Base-by-base conservation (phyloP, 2,113 vertebrate species). In the Rhipidura dahli region DNA sequence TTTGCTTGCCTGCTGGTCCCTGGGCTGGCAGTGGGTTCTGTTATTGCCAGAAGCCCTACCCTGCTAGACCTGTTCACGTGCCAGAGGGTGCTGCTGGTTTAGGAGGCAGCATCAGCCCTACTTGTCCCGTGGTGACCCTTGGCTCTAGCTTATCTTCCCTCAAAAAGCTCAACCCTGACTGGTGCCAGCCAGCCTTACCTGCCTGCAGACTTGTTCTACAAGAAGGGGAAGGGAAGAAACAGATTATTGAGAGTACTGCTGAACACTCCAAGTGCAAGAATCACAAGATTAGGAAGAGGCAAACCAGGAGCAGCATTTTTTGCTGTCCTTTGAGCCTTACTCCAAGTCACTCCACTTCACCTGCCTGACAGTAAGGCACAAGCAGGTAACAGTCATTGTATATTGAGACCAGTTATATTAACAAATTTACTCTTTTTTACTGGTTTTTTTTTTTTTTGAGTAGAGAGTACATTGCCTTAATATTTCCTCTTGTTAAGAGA, bases 131-230 rank as follows among this genome's bases (percentile, higher is more conserved):
- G 6, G 6, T 66, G 7, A 44, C 13, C 33, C 10, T 28, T n/a
- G 44, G 15, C 11, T 89, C 22, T 47, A 20, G 5, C 13, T 59
- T 72, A 10, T 30, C 49, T 51, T 73, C 4, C 27, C 7, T 57
- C n/a, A 16, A 31, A 51, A 8, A 66, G 7, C 50, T 65, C 37
- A 21, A 13, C 8, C 24, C 13, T 66, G 16, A n/a, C 6, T 5
- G 15, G 6, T 39, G 11, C 30, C 37, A 33, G 15, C 20, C 33
- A 76, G 15, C 6, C 17, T 54, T 31, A 56, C 3, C 15, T 79
- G 7, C 15, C 33, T 49, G 8, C 19, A 79, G 6, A 24, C 44
- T 59, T 2, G 0, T 5, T 28, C 31, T 49, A 4, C 26, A 37
- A 18, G 64, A 13, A 81, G 27, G 3, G 6, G 15, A 79, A 88